A percentile compares a stretch with the other conserved stretches of the same genome.
Conservation (phyloP, 2,797 vertebrate genomes). For the Danio albolineatus region DNA sequence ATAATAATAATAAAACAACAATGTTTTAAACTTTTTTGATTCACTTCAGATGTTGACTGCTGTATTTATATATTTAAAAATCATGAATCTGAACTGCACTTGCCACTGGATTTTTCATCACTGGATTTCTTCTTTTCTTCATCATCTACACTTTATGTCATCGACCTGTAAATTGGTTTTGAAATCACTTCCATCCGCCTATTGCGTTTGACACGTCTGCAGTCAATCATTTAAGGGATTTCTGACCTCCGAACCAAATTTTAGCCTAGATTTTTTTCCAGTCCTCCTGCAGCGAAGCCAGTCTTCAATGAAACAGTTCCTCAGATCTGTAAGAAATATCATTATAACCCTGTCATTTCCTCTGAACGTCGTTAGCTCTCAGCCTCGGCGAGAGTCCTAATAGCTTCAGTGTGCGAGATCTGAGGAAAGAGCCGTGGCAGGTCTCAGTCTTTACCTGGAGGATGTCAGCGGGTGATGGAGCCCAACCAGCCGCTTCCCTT, state of each 20-base stretch:
- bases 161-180: constrained; percentile 30
- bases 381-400: constrained; percentile 67
- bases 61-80: no score
- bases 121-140: background rate
- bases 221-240: background rate
- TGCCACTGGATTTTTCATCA: no score
- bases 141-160: background rate
- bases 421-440: constrained; percentile 58
- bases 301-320: constrained; percentile 47
- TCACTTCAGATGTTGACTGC: no score
- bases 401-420: constrained; percentile 70
- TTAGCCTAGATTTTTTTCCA: constrained; percentile 10
- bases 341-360: constrained; percentile 69
- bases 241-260: background rate
- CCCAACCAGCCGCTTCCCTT: constrained; percentile 48
- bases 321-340: constrained; percentile 66
- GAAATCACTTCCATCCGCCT: constrained; percentile 13
- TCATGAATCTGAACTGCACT: background rate
- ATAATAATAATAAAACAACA: no score
- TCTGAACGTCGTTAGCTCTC: constrained; percentile 68
- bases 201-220: background rate
- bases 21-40: no score
- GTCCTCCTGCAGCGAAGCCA: constrained; percentile 59
- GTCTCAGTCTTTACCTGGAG: constrained; percentile 56
- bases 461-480: constrained; percentile 72